Evolutionary conservation across 2,888 invertebrate genomes (phyloP).

Genomic region (Polydrusus tereticollis): DNA sequence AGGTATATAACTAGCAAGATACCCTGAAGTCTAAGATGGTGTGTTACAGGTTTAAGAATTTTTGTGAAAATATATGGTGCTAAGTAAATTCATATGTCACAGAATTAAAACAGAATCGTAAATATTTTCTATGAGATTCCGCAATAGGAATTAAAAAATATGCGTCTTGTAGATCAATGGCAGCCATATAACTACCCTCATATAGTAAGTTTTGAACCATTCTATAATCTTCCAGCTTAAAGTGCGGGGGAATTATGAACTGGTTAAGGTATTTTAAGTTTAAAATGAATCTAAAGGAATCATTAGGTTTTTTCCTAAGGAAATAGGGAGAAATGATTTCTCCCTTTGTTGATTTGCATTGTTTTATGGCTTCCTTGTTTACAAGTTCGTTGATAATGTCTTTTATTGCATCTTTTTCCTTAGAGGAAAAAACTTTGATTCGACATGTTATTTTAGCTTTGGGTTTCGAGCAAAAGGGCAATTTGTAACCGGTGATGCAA

Average conservation of each 20-base stretch:
- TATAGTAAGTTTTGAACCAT: constrained; percentile 3
- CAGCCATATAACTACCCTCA: background rate
- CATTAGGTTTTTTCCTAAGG: constrained; percentile 6
- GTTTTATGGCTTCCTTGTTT: background rate
- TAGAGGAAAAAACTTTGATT: background rate
- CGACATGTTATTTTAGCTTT: background rate
- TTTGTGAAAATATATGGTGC: constrained; percentile 23
- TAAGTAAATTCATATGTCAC: constrained; percentile 2
- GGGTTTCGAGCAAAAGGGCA: background rate
- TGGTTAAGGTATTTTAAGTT: constrained; percentile 9
- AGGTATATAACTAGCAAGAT: constrained; percentile 20
- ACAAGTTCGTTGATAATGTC: background rate
- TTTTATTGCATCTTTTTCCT: background rate
- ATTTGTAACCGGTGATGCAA: background rate
- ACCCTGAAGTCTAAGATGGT: constrained; percentile 1
- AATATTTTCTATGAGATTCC: background rate
- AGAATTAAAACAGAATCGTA: constrained; percentile 6
- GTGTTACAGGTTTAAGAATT: constrained; percentile 20
- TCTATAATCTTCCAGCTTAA: constrained; percentile 13
- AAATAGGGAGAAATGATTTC: constrained; percentile 6
- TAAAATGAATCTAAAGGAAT: constrained; percentile 1
- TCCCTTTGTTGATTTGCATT: background rate
- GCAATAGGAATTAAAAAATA: background rate
- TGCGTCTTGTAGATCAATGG: constrained; percentile 2
- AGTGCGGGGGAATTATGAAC: background rate